phyloP scores from a whole-genome alignment of 1,140 invertebrate species.

The Drosophila bocki region DNA sequence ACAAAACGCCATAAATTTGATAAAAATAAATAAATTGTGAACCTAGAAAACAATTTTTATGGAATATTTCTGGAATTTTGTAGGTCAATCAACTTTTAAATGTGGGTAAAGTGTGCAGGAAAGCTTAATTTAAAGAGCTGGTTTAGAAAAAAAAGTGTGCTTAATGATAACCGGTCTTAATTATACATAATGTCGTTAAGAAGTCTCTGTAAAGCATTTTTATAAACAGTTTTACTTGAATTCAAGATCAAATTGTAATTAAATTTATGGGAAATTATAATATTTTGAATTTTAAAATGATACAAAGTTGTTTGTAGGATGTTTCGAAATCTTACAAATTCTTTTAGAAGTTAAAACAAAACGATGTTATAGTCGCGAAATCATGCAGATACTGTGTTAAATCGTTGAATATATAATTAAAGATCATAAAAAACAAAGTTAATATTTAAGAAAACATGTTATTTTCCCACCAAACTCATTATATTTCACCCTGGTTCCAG shows the following conservation, averaged over 20 bases:
- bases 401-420: background rate
- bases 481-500: background rate
- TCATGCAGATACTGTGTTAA: background rate
- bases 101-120: background rate
- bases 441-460: background rate
- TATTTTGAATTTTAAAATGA: too few relatives aligned
- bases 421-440: background rate
- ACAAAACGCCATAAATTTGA: too few relatives aligned
- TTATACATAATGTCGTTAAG: background rate
- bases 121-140: background rate
- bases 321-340: background rate
- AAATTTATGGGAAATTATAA: too few relatives aligned
- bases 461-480: background rate
- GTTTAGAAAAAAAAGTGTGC: background rate
- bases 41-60: too few relatives aligned
- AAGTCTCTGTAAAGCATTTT: background rate
- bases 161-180: background rate
- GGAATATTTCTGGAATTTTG: background rate
- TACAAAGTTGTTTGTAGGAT: too few relatives aligned
- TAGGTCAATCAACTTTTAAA: background rate
- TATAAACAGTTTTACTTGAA: background rate
- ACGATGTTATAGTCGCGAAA: background rate
- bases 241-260: background rate
- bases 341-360: background rate
- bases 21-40: too few relatives aligned